A percentile compares a stretch with the other conserved stretches of the same genome.
Conservation (phyloP, 2,888 invertebrate species). For the Drosophila anomelani region DNA sequence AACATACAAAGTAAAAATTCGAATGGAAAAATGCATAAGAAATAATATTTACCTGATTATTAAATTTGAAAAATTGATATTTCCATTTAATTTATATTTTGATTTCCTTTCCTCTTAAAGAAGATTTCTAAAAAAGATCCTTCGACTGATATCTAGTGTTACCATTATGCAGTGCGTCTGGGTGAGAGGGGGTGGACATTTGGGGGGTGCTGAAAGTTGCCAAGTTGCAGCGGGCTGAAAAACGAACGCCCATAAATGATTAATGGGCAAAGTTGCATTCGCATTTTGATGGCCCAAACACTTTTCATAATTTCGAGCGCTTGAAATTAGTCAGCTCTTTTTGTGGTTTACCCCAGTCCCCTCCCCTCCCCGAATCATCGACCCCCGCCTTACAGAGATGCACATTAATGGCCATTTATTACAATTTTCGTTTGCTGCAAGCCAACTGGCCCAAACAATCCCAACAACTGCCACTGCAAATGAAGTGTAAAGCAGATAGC, state of each 20-base stretch:
- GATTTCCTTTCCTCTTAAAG: background rate
- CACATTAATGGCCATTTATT: conserved; percentile 70
- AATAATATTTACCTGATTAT: too few species aligned
- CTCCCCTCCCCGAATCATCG: background rate
- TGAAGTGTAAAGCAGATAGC: conserved; percentile 73
- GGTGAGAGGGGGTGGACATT: too few species aligned
- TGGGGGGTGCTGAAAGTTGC: conserved; percentile 33
- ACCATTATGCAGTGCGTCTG: conserved; percentile 60
- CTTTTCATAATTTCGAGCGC: conserved; percentile 58
- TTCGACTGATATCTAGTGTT: conserved; percentile 9
- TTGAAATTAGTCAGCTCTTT: conserved; percentile 67
- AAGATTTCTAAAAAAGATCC: background rate
- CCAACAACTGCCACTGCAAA: conserved; percentile 65
- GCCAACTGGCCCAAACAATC: conserved; percentile 44
- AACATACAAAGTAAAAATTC: too few species aligned
- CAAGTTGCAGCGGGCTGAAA: conserved; percentile 42
- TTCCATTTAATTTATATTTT: background rate
- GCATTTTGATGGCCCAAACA: conserved; percentile 61
- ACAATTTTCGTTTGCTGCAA: conserved; percentile 54
- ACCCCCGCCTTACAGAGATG: conserved; percentile 11
- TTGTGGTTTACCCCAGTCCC: conserved; percentile 2
- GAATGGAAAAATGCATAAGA: too few species aligned
- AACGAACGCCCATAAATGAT: conserved; percentile 75
- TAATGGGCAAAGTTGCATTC: conserved; percentile 72
- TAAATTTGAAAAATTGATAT: too few species aligned